phyloP scores from a whole-genome alignment of 1,140 invertebrate genomes.

The Solen grandis region DNA sequence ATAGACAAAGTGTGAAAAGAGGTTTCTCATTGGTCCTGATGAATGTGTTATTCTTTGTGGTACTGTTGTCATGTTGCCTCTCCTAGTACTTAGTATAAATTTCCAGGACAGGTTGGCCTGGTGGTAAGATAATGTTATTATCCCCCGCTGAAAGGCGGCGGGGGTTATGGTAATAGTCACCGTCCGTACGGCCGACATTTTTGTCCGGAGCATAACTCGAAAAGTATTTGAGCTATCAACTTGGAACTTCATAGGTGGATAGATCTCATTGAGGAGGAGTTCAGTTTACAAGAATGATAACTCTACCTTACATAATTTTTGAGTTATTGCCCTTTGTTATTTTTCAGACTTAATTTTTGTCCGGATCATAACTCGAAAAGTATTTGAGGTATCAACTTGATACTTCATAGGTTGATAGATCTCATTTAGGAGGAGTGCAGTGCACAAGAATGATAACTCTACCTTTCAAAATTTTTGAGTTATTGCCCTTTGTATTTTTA shows the following conservation, averaged over 20 bases:
- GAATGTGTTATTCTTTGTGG: too few species aligned
- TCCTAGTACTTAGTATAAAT: too few species aligned
- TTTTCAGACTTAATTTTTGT: neutral
- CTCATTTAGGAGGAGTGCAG: neutral
- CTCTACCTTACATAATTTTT: neutral
- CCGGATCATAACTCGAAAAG: neutral
- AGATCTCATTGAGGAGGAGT: neutral
- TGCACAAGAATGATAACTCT: neutral
- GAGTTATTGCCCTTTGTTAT: neutral
- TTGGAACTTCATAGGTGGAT: neutral
- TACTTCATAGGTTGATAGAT: neutral
- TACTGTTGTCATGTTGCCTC: too few species aligned
- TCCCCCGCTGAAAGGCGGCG: too few species aligned
- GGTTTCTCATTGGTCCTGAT: too few species aligned
- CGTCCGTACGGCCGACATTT: too few species aligned
- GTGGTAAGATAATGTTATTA: too few species aligned
- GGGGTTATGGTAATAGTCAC: too few species aligned
- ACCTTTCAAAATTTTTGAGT: neutral
- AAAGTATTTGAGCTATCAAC: neutral
- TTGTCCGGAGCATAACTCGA: neutral
- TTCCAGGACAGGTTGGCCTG: too few species aligned
- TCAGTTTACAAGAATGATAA: neutral
- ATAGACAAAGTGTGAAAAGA: too few species aligned
- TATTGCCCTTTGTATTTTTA: neutral
- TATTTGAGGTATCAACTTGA: neutral